Evolutionary conservation across 2,113 vertebrate genomes (phyloP).

Genomic region (Pedionomus torquatus): DNA sequence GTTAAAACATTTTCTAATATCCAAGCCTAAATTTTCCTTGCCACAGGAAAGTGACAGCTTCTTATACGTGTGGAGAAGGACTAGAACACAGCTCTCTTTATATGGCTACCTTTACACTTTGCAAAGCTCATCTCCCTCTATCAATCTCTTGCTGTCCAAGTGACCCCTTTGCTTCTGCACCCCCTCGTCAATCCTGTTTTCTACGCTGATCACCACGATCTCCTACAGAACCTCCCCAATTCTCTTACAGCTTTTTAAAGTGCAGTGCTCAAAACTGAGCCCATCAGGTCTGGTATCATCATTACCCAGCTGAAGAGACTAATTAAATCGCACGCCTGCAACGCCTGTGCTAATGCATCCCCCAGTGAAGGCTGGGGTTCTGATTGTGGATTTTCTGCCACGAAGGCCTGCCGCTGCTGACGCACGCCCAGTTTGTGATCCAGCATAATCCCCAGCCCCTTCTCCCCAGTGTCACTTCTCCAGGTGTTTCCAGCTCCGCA

Average conservation of each 20-base stretch:
- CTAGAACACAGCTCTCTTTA: neutral
- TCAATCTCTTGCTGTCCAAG: neutral
- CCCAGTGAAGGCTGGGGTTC: neutral
- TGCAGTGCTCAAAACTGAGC: neutral
- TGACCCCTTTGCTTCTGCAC: neutral
- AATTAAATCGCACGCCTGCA: conserved; percentile 27
- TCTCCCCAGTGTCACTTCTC: neutral
- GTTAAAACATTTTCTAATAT: neutral
- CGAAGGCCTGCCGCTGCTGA: neutral
- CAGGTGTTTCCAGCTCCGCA: neutral
- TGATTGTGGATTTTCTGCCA: neutral
- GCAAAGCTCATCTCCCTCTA: neutral
- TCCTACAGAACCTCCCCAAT: neutral
- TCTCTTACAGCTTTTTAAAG: neutral
- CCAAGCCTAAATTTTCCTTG: neutral
- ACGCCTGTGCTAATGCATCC: conserved; percentile 5
- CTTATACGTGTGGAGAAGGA: neutral
- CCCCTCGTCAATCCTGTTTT: neutral
- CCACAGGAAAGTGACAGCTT: neutral
- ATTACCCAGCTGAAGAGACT: conserved; percentile 4
- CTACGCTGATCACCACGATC: neutral
- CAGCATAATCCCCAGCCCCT: neutral
- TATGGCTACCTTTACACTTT: neutral
- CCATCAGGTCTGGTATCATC: conserved; percentile 6
- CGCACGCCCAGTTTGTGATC: neutral